Evolutionary conservation across 1,140 invertebrate species (phyloP).

Genomic region (Aphaenogaster rudis): DNA sequence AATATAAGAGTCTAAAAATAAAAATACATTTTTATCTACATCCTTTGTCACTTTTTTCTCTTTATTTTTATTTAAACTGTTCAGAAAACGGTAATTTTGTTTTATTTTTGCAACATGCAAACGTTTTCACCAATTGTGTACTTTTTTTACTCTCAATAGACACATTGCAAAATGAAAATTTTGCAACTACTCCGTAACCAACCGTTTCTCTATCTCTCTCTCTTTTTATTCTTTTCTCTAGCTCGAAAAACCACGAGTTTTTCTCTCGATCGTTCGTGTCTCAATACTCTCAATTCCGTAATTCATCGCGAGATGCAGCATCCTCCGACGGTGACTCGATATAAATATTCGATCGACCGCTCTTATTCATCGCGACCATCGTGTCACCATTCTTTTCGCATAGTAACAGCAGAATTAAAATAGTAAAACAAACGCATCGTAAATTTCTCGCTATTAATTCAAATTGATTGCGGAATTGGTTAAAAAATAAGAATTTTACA

Average conservation of each 20-base stretch:
- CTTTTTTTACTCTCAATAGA: background rate
- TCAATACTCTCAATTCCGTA: background rate
- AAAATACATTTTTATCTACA: background rate
- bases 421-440: background rate
- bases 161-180: conserved; percentile 24
- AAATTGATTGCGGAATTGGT: background rate
- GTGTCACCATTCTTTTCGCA: background rate
- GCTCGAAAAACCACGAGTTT: background rate
- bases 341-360: conserved; percentile 34
- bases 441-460: conserved; percentile 18
- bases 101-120: background rate
- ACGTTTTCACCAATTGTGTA: background rate
- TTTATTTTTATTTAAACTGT: background rate
- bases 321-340: background rate
- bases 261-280: background rate
- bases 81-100: background rate
- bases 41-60: background rate
- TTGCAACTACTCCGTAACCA: background rate
- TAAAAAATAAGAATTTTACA: background rate
- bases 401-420: conserved; percentile 46
- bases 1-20: background rate
- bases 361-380: conserved; percentile 19
- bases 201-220: background rate
- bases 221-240: background rate
- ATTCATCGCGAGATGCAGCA: conserved; percentile 8